Conservation (phyloP, 2,888 invertebrate genomes). For the Poecilus cupreus region DNA sequence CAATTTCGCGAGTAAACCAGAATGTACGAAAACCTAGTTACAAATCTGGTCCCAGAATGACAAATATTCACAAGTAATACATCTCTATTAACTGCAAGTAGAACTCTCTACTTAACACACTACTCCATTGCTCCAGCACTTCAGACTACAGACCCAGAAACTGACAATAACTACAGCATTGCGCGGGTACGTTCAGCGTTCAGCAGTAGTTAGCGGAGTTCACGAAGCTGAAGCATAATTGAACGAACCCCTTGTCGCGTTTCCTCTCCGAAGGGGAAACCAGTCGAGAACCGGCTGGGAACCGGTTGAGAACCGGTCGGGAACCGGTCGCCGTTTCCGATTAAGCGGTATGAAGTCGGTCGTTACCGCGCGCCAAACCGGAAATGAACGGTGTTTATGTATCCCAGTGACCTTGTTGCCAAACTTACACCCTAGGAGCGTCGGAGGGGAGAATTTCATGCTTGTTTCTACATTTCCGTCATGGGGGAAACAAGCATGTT, state of each 20-base stretch:
- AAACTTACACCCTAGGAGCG: neutral
- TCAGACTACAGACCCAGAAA: neutral
- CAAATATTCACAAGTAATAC: too few species aligned
- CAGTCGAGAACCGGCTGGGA: neutral
- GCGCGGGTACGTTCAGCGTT: neutral
- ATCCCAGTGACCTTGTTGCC: conserved; percentile 27
- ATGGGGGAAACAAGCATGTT: neutral
- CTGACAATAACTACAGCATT: too few species aligned
- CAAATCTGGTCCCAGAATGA: neutral
- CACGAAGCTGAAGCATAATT: too few species aligned
- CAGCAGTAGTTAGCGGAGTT: neutral
- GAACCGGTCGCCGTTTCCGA: conserved; percentile 39
- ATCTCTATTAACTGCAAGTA: too few species aligned
- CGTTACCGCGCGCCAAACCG: conserved; percentile 41
- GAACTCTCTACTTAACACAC: too few species aligned
- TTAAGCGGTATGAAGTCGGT: conserved; percentile 38
- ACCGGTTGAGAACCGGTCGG: neutral
- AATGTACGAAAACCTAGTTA: too few species aligned
- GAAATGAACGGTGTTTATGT: conserved; percentile 46
- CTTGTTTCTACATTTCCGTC: neutral
- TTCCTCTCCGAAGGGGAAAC: neutral
- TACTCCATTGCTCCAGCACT: too few species aligned
- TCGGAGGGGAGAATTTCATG: neutral
- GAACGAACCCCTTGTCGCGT: neutral
- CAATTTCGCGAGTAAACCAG: too few species aligned